Evolutionary conservation across 2,797 vertebrate genomes (phyloP).

Genomic region (Mormyrops attenuatus): DNA sequence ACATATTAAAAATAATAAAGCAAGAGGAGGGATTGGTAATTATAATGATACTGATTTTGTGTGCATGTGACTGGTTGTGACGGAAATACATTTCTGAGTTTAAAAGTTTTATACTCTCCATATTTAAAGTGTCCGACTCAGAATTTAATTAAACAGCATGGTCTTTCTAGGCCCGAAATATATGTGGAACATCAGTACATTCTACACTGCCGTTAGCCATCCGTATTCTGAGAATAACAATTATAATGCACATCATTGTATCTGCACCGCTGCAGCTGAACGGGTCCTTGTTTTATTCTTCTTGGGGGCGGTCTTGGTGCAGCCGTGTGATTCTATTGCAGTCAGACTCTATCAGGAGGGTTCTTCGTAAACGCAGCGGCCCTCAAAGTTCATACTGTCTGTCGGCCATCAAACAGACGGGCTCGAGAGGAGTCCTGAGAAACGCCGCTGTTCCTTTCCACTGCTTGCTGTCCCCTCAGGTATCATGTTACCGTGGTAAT

Average conservation of each 20-base stretch:
- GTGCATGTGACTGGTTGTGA: constrained; percentile 29
- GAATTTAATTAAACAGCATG: background rate
- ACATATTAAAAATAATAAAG: constrained; percentile 50
- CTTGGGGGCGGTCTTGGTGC: background rate
- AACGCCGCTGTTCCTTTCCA: constrained; percentile 48
- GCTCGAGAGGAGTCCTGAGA: constrained; percentile 39
- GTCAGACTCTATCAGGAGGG: constrained; percentile 46
- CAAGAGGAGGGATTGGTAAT: constrained; percentile 36
- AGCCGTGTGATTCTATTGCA: background rate
- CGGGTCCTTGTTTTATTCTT: background rate
- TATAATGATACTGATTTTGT: constrained; percentile 50
- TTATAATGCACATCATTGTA: background rate
- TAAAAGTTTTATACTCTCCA: constrained; percentile 42
- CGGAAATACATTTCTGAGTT: constrained; percentile 17
- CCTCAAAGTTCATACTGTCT: constrained; percentile 52
- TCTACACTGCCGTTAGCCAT: background rate
- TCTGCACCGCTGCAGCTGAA: background rate
- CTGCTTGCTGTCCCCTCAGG: constrained; percentile 54
- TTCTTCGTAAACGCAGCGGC: background rate
- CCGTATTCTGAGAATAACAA: background rate
- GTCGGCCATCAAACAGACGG: constrained; percentile 40
- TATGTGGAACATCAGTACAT: background rate
- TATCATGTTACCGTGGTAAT: constrained; percentile 54
- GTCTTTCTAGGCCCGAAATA: background rate
- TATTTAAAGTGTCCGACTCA: constrained; percentile 54